Percentiles rank a stretch among this genome's conserved stretches.
These are phyloP conservation scores for Oryzias javanicus DNA, from an alignment of 2,113 vertebrate species.

Conservation along the genomic window DNA sequence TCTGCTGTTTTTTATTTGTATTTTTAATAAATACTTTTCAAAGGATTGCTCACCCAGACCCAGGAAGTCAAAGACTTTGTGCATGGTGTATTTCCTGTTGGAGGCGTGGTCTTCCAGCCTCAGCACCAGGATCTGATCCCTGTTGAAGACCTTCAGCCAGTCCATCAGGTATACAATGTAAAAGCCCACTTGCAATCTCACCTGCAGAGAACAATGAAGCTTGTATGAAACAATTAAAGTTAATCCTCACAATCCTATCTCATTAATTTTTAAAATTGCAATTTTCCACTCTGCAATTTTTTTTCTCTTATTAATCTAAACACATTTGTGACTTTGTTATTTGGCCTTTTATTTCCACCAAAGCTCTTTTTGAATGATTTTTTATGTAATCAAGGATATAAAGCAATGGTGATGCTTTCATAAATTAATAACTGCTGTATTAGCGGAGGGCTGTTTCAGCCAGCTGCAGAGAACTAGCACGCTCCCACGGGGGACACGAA, in stretches of 20 bases:
- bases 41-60: slow-evolving; percentile 79
- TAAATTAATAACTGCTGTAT: slow-evolving; percentile 53
- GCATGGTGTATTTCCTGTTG: slow-evolving; percentile 89
- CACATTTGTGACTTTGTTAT: too few relatives aligned
- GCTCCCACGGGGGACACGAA: slow-evolving; percentile 19
- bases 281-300: too few relatives aligned
- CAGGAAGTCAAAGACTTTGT: slow-evolving; percentile 90
- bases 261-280: too few relatives aligned
- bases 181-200: slow-evolving; percentile 92
- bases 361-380: neutral
- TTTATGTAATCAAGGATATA: neutral
- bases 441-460: slow-evolving; percentile 47
- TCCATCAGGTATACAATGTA: slow-evolving; percentile 92
- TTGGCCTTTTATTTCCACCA: too few relatives aligned
- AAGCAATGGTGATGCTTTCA: slow-evolving; percentile 40
- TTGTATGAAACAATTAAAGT: neutral
- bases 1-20: neutral
- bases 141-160: slow-evolving; percentile 88
- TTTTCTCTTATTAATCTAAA: too few relatives aligned
- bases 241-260: neutral
- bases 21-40: neutral
- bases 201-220: slow-evolving; percentile 70
- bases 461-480: slow-evolving; percentile 22
- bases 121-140: slow-evolving; percentile 89
- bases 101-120: slow-evolving; percentile 92